These are phyloP conservation scores for Ormia ochracea DNA, from an alignment of 2,888 invertebrate genomes.

Conservation along the genomic window DNA sequence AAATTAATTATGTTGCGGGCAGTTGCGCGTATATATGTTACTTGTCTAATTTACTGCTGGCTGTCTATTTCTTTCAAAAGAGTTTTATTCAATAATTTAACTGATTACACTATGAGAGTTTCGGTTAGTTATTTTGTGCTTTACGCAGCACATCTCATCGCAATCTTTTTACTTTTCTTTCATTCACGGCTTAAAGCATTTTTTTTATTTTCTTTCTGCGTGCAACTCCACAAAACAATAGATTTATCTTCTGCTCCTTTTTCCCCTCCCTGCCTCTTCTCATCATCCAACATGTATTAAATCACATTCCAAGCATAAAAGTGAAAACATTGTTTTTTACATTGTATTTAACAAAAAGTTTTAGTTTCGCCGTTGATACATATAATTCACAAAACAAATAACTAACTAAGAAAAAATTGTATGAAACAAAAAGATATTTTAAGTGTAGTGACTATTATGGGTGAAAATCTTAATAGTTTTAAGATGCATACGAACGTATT, in stretches of 20 bases:
- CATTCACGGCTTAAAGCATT: constrained; percentile 23
- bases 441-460: constrained; percentile 46
- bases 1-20: not conserved
- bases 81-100: constrained; percentile 39
- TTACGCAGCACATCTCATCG: constrained; percentile 19
- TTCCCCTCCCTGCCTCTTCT: not conserved
- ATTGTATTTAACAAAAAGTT: constrained; percentile 1
- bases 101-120: constrained; percentile 15
- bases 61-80: not conserved
- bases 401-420: not conserved
- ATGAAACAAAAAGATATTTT: constrained; percentile 15
- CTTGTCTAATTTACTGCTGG: not conserved
- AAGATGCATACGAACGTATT: not conserved
- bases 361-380: constrained; percentile 40
- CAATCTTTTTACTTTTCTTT: constrained; percentile 23
- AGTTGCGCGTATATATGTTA: not conserved
- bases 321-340: constrained; percentile 51
- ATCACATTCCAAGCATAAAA: constrained; percentile 55
- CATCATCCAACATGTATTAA: constrained; percentile 15
- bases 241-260: constrained; percentile 8
- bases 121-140: constrained; percentile 3
- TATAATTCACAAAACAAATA: constrained; percentile 55
- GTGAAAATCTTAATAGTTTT: constrained; percentile 42
- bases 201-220: constrained; percentile 3
- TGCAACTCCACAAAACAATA: constrained; percentile 53